Conservation (phyloP, 2,888 invertebrate species). For the Sesia bembeciformis region DNA sequence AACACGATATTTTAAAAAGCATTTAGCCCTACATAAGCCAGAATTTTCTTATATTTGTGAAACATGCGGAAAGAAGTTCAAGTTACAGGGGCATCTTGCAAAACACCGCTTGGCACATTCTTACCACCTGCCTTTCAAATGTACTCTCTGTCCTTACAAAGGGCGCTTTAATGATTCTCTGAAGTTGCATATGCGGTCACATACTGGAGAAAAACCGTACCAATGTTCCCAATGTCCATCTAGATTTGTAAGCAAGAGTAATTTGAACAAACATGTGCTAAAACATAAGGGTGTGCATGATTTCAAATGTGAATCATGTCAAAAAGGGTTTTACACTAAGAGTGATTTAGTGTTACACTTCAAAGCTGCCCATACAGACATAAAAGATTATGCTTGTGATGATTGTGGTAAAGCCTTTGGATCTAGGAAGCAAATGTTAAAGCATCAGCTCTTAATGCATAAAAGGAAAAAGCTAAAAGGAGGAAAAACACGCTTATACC, state of each 20-base stretch:
- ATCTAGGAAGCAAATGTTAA: constrained; percentile 60
- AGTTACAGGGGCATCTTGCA: constrained; percentile 34
- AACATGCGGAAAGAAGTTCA: constrained; percentile 54
- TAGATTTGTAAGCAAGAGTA: constrained; percentile 54
- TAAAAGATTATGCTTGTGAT: constrained; percentile 53
- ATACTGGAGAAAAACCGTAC: constrained; percentile 60
- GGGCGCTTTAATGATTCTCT: constrained; percentile 51
- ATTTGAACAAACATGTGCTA: constrained; percentile 49
- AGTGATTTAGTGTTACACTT: constrained; percentile 44
- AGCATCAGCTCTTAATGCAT: constrained; percentile 56
- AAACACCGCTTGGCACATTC: constrained; percentile 53
- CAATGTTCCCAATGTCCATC: constrained; percentile 51
- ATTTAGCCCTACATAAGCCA: constrained; percentile 35
- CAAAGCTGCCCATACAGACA: constrained; percentile 55
- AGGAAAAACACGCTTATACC: constrained; percentile 52
- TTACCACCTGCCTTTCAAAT: constrained; percentile 46
- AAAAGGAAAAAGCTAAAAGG: constrained; percentile 49
- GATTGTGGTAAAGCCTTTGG: constrained; percentile 59
- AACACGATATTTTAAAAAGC: constrained; percentile 41
- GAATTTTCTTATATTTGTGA: constrained; percentile 46
- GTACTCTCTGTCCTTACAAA: constrained; percentile 51
- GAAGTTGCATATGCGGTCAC: constrained; percentile 59
- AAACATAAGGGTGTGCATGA: constrained; percentile 42
- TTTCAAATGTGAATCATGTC: constrained; percentile 51
- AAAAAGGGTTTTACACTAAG: constrained; percentile 47